Percentiles rank a stretch among this genome's conserved stretches.
phyloP scores from a whole-genome alignment of 2,113 vertebrate genomes.

The Bambusicola thoracicus region DNA sequence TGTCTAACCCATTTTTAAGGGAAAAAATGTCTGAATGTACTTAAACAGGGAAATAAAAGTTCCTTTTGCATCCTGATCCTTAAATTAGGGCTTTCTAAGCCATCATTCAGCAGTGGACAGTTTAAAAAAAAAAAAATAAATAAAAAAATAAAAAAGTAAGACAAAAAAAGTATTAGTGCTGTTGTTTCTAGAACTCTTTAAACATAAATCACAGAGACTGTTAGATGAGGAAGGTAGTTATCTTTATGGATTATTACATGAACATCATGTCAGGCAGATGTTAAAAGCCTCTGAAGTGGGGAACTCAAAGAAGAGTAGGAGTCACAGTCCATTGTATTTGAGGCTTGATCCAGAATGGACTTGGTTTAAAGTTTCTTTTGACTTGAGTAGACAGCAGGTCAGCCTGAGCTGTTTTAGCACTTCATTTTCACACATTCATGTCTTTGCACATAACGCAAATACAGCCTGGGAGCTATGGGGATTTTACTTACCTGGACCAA shows the following conservation, averaged over 20 bases:
- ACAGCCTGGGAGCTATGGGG: neutral
- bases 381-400: neutral
- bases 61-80: neutral
- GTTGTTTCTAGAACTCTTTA: neutral
- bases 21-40: neutral
- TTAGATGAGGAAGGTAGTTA: neutral
- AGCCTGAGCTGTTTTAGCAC: neutral
- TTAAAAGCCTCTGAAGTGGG: neutral
- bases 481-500: neutral
- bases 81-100: neutral
- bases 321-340: neutral
- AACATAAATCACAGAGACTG: neutral
- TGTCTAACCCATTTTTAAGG: neutral
- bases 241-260: neutral
- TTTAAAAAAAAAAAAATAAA: neutral
- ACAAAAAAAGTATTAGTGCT: neutral
- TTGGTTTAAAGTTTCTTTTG: neutral
- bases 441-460: neutral
- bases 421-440: conserved; percentile 5
- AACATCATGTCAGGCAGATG: neutral
- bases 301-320: neutral
- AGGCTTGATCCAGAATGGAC: neutral
- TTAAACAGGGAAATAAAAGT: conserved; percentile 10
- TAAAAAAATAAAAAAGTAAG: neutral
- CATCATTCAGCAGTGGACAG: neutral